Evolutionary conservation across 2,888 invertebrate species (phyloP).

Genomic region (Tachina fera): DNA sequence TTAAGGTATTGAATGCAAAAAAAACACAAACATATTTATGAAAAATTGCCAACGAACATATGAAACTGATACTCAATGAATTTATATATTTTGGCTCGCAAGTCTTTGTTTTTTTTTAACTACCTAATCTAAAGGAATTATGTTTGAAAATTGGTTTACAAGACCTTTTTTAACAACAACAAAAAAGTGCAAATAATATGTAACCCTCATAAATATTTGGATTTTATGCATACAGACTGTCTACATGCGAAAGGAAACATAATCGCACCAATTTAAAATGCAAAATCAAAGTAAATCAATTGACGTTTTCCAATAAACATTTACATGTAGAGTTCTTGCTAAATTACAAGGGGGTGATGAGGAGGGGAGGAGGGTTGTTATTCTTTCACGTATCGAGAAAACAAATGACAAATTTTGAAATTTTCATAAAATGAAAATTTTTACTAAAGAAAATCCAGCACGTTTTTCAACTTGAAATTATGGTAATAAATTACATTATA

Average conservation of each 20-base stretch:
- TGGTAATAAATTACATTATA: slow-evolving; percentile 78
- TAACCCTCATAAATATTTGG: slow-evolving; percentile 43
- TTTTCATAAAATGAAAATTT: slow-evolving; percentile 41
- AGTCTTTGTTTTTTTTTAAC: slow-evolving; percentile 13
- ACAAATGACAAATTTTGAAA: slow-evolving; percentile 13
- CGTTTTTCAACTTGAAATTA: slow-evolving; percentile 77
- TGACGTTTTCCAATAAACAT: slow-evolving; percentile 70
- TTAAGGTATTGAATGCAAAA: slow-evolving; percentile 11
- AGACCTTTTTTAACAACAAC: slow-evolving; percentile 5
- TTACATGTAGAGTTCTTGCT: slow-evolving; percentile 37
- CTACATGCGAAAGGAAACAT: slow-evolving; percentile 22
- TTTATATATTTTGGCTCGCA: slow-evolving; percentile 29
- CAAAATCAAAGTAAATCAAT: slow-evolving; percentile 82
- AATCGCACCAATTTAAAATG: slow-evolving; percentile 75
- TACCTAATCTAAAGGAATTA: slow-evolving; percentile 59
- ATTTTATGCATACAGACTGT: neutral
- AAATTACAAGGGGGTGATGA: neutral
- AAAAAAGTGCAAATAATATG: slow-evolving; percentile 33
- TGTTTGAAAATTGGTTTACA: slow-evolving; percentile 65
- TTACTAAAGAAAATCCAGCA: slow-evolving; percentile 71
- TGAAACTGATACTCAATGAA: slow-evolving; percentile 64
- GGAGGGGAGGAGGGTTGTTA: neutral
- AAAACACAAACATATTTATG: slow-evolving; percentile 30
- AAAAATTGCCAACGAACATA: slow-evolving; percentile 61
- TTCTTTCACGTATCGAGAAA: neutral